phyloP scores from a whole-genome alignment of 92 coral and sea anemone species.

The Palythoa caribaeorum region DNA sequence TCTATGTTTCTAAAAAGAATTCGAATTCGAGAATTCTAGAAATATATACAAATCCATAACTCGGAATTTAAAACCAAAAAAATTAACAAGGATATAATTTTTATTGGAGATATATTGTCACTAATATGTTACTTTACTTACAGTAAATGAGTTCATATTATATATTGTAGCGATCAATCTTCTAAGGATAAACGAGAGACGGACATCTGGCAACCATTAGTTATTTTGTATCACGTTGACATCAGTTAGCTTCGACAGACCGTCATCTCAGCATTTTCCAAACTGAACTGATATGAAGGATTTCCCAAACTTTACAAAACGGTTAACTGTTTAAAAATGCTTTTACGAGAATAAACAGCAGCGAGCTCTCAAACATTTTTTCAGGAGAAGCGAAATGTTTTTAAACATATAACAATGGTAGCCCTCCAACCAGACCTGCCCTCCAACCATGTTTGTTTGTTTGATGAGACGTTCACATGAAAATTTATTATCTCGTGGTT shows the following conservation, averaged over 20 bases:
- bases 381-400: not conserved
- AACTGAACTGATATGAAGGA: no score
- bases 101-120: not conserved
- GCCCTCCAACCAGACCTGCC: not conserved
- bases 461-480: not conserved
- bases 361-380: not conserved
- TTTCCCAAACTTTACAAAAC: not conserved
- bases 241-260: not conserved
- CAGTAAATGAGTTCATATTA: constrained; percentile 13
- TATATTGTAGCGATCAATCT: not conserved
- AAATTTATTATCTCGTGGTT: not conserved
- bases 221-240: not conserved
- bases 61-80: not conserved
- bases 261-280: not conserved
- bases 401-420: not conserved
- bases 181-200: not conserved
- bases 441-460: not conserved
- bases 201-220: not conserved
- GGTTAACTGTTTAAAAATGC: not conserved
- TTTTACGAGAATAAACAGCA: not conserved
- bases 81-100: not conserved
- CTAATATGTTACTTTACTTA: constrained; percentile 1
- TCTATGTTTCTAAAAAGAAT: not conserved
- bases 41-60: not conserved
- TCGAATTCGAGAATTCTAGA: not conserved